phyloP scores from a whole-genome alignment of 2,113 vertebrate genomes.

The Thalassarche chlororhynchos region DNA sequence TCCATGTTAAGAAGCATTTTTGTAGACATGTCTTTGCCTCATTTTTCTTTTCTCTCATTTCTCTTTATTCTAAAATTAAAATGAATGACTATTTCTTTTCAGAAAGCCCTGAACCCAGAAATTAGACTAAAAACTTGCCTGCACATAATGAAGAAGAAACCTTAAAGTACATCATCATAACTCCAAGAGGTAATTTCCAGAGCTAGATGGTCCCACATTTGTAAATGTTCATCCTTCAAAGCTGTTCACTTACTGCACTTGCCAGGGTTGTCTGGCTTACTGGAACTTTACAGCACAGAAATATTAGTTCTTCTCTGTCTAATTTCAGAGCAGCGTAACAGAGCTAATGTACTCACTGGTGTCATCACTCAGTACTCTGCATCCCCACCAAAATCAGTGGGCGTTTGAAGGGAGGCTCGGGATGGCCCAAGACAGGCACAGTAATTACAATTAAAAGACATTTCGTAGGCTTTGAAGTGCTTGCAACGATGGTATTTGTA shows the following conservation, averaged over 20 bases:
- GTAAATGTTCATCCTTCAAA: background rate
- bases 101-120: slow-evolving; percentile 11
- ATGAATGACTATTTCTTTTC: background rate
- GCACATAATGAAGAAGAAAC: background rate
- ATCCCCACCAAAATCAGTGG: background rate
- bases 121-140: background rate
- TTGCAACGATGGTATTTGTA: background rate
- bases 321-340: background rate
- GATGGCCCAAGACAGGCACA: background rate
- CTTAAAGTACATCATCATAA: background rate
- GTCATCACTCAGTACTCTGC: background rate
- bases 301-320: background rate
- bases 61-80: background rate
- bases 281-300: background rate
- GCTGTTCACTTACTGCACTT: background rate
- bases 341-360: background rate
- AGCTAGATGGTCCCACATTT: background rate
- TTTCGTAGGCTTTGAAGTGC: background rate
- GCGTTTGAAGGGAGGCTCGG: background rate
- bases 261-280: background rate
- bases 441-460: background rate
- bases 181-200: slow-evolving; percentile 2
- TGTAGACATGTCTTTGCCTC: background rate
- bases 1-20: background rate
- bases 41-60: background rate